Evolutionary conservation across 2,797 vertebrate species (phyloP).

Genomic region (Petrocephalus schoutedeni): DNA sequence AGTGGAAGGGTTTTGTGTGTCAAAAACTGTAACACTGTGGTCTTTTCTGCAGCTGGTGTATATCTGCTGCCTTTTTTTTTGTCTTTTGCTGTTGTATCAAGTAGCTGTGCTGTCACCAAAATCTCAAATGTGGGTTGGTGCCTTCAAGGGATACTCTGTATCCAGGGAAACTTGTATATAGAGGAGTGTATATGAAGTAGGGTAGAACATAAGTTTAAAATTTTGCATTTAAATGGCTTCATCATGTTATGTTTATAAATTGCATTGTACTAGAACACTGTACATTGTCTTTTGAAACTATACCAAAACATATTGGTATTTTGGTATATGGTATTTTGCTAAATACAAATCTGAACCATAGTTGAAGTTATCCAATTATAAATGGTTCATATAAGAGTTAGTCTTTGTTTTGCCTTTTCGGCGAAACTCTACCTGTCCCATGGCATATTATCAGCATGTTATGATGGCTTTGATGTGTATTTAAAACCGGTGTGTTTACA

Average conservation of each 20-base stretch:
- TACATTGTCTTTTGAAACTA: neutral
- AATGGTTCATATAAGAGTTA: neutral
- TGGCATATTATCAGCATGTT: neutral
- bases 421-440: neutral
- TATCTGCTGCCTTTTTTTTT: neutral
- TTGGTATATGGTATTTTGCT: neutral
- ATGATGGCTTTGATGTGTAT: neutral
- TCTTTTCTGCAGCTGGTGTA: neutral
- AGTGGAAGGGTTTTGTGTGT: neutral
- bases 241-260: neutral
- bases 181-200: neutral
- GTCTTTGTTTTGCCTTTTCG: neutral
- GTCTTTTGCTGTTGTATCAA: neutral
- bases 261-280: neutral
- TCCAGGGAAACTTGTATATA: neutral
- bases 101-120: neutral
- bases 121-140: neutral
- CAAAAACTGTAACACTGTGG: conserved; percentile 1
- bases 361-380: neutral
- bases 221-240: neutral
- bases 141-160: neutral
- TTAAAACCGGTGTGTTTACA: neutral
- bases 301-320: neutral
- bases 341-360: neutral
- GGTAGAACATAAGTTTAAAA: neutral